Evolutionary conservation across 2,113 vertebrate species (phyloP).

Genomic region (Phrynosoma platyrhinos): DNA sequence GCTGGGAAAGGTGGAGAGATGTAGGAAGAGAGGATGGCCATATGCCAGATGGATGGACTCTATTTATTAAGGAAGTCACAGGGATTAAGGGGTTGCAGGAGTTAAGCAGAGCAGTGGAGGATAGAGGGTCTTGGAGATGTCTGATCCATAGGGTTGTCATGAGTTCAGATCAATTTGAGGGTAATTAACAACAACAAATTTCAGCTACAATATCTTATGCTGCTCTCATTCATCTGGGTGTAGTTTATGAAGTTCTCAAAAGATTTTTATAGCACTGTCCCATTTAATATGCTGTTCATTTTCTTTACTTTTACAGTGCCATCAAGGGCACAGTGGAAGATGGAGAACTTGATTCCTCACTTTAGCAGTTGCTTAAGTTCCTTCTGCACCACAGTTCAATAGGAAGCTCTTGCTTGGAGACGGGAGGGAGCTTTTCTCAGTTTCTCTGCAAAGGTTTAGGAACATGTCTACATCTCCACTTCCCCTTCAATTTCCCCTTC

Average conservation of each 20-base stretch:
- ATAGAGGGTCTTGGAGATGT: no score
- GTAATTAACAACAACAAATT: no score
- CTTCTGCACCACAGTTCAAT: neutral
- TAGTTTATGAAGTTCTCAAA: neutral
- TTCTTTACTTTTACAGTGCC: neutral
- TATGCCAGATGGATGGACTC: no score
- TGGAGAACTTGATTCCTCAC: neutral
- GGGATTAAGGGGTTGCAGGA: no score
- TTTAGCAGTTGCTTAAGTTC: neutral
- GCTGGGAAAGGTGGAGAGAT: no score
- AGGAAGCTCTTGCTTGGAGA: neutral
- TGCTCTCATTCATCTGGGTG: neutral
- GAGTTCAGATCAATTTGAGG: no score
- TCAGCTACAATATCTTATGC: neutral
- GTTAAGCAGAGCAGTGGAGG: no score
- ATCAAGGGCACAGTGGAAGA: neutral
- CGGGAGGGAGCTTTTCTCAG: neutral
- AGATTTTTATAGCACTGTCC: neutral
- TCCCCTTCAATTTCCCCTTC: neutral
- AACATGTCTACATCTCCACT: neutral
- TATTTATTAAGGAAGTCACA: no score
- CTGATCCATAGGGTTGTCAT: no score
- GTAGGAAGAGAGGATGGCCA: no score
- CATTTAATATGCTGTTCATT: neutral
- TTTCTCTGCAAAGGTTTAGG: neutral